Conservation (phyloP, 2,113 vertebrate genomes). For the Danionella cerebrum region DNA sequence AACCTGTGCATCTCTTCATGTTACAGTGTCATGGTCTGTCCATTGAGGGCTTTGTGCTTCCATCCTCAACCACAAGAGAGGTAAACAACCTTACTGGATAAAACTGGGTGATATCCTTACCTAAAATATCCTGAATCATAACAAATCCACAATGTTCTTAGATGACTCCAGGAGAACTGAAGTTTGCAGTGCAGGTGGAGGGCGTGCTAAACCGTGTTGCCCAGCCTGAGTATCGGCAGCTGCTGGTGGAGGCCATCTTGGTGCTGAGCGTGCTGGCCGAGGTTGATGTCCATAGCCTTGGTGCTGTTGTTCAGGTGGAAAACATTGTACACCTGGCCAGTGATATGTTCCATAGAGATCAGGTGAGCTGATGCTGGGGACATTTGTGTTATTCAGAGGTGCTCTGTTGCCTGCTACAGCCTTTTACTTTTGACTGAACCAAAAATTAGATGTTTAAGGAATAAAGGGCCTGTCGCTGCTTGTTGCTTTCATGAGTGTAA, state of each 20-base stretch:
- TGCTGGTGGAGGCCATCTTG: conserved; percentile 90
- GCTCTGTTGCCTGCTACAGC: no score
- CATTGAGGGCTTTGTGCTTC: conserved; percentile 88
- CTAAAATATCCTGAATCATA: neutral
- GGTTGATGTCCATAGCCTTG: conserved; percentile 77
- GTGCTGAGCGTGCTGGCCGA: conserved; percentile 92
- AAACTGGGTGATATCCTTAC: neutral
- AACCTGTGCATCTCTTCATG: neutral
- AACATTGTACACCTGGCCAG: conserved; percentile 86
- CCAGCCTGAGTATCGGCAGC: conserved; percentile 91
- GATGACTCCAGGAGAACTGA: conserved; percentile 96
- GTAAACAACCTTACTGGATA: conserved; percentile 50
- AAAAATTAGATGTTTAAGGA: no score
- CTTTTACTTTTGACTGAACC: no score
- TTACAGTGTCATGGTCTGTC: conserved; percentile 89
- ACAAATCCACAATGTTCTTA: conserved; percentile 35
- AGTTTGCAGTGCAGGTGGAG: conserved; percentile 92
- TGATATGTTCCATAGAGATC: conserved; percentile 86
- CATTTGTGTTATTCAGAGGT: neutral
- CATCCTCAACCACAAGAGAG: conserved; percentile 91
- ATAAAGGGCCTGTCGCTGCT: no score
- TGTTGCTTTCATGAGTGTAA: no score
- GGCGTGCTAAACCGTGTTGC: conserved; percentile 86
- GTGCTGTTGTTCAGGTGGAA: conserved; percentile 85
- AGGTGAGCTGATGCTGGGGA: conserved; percentile 65